phyloP scores from a whole-genome alignment of 2,888 invertebrate genomes.

The Anthophora plumipes region DNA sequence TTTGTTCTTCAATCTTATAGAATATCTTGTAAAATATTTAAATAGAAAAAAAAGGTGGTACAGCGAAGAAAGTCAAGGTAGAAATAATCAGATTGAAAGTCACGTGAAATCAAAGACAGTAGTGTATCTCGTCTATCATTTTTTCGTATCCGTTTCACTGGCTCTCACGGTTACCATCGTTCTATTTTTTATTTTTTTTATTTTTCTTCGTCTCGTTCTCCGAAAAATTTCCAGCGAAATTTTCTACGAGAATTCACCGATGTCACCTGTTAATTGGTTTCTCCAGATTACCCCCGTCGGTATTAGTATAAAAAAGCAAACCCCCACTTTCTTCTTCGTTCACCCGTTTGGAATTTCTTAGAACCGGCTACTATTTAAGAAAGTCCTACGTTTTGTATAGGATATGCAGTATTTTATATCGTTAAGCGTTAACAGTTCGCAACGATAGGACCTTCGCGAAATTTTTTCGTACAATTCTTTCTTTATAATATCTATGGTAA shows the following conservation, averaged over 20 bases:
- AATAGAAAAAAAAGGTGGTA: neutral
- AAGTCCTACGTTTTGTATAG: constrained; percentile 75
- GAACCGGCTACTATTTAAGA: constrained; percentile 64
- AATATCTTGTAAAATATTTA: neutral
- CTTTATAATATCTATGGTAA: too few relatives aligned
- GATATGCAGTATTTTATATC: constrained; percentile 78
- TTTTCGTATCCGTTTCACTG: constrained; percentile 24
- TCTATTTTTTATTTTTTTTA: too few relatives aligned
- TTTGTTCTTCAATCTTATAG: too few relatives aligned
- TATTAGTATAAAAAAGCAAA: constrained; percentile 60
- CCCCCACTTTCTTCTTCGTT: constrained; percentile 7
- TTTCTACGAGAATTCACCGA: constrained; percentile 40
- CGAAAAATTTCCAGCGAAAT: constrained; percentile 20
- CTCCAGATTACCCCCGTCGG: constrained; percentile 1
- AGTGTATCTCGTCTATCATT: constrained; percentile 17
- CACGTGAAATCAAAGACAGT: constrained; percentile 20
- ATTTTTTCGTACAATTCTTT: constrained; percentile 19
- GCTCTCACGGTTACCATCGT: neutral
- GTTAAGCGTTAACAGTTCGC: constrained; percentile 75
- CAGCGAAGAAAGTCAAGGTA: constrained; percentile 57
- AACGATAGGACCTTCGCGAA: constrained; percentile 66
- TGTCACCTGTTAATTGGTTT: neutral
- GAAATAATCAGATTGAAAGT: constrained; percentile 32
- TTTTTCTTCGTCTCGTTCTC: constrained; percentile 16
- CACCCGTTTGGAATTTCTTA: constrained; percentile 26